Evolutionary conservation across 2,797 vertebrate genomes (phyloP).

Genomic region (Trichosurus vulpecula): DNA sequence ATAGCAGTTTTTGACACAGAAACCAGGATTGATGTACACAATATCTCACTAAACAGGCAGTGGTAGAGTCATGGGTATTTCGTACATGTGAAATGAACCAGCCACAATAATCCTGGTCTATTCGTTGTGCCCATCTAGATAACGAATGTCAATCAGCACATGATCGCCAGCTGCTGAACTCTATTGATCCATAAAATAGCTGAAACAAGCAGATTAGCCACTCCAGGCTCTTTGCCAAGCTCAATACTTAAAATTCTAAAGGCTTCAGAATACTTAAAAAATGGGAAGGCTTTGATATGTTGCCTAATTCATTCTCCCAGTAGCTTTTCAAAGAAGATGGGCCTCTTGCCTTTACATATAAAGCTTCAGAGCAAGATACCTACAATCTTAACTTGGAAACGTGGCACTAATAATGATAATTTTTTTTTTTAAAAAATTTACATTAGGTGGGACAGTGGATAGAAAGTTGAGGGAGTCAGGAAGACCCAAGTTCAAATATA

Average conservation of each 20-base stretch:
- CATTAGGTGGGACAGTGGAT: not conserved
- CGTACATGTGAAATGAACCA: constrained; percentile 60
- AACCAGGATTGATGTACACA: constrained; percentile 65
- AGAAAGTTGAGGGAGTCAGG: not conserved
- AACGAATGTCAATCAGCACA: constrained; percentile 62
- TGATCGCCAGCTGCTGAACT: constrained; percentile 59
- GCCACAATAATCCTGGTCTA: constrained; percentile 39
- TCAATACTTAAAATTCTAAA: constrained; percentile 14
- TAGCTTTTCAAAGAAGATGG: constrained; percentile 25
- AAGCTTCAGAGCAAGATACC: not conserved
- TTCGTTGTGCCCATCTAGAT: constrained; percentile 39
- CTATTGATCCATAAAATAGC: constrained; percentile 64
- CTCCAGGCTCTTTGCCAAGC: constrained; percentile 36
- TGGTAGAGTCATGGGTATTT: constrained; percentile 8
- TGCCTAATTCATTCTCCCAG: not conserved
- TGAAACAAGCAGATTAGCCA: constrained; percentile 56
- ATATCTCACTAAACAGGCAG: constrained; percentile 69
- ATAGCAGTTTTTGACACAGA: constrained; percentile 54
- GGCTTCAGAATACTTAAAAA: constrained; percentile 19
- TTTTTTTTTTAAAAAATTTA: not conserved
- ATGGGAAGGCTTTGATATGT: constrained; percentile 42
- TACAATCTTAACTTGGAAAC: not conserved
- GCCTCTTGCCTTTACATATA: not conserved
- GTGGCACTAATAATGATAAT: not conserved
- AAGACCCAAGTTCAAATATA: not conserved